Evolutionary conservation across 2,888 invertebrate species (phyloP), one percentile per base, ranked within the genome.

Genomic region (Chalcosyrphus nemorum): DNA sequence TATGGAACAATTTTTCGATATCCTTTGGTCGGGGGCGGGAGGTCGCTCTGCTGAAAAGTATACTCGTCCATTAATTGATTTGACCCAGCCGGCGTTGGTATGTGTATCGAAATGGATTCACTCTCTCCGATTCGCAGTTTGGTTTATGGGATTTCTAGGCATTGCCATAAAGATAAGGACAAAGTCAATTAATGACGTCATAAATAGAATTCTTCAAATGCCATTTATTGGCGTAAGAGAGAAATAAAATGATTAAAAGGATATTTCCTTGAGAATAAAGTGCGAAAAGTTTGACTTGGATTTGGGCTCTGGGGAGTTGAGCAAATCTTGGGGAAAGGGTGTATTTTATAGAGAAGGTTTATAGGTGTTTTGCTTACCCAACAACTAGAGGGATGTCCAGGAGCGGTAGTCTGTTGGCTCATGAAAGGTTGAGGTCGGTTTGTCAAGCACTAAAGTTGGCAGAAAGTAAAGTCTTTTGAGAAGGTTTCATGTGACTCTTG

Each of bases 21-120:
- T 38, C 13, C 38, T 38, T 38, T 13, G 38, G n/a, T n/a, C 11
- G 35, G 35, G 4, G n/a, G 13, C 13, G 38, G 38, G 15, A 7
- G 68, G 59, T 15, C 35, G 38, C n/a, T n/a, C n/a, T n/a, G n/a
- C n/a, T n/a, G n/a, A n/a, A n/a, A n/a, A n/a, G n/a, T n/a, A n/a
- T n/a, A n/a, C n/a, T n/a, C n/a, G 29, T 15, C 9, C 17, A n/a
- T 56, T 75, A 66, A 66, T 75, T 75, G 66, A 59, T 57, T 52
- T 59, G 43, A 19, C 59, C 38, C 24, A 1, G 17, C 15, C 19
- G 0, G 19, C n/a, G 27, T 19, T 29, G 7, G 61, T 27, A 27
- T 50, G 50, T 61, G 7, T 45, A 24, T 45, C 43, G 4, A 61
- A 32, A 45, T 61, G 29, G 61, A 61, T 32, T 61, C 45, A 61